Evolutionary conservation across 2,888 invertebrate species (phyloP).

Genomic region (Pegoplata infirma): DNA sequence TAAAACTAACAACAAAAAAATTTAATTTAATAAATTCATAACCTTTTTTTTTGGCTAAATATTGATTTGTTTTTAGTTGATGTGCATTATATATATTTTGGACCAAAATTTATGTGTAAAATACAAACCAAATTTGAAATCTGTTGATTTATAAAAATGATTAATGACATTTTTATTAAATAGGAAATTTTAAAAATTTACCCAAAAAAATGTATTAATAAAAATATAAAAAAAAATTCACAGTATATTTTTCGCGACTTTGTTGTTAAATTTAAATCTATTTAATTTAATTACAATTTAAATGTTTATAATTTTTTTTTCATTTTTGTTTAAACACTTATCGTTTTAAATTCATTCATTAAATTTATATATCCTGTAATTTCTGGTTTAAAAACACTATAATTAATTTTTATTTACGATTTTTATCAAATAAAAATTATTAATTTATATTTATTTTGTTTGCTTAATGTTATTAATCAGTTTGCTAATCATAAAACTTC

Average conservation of each 20-base stretch:
- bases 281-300: not conserved
- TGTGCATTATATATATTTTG: not conserved
- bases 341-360: not conserved
- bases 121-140: not conserved
- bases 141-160: constrained; percentile 4
- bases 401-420: too few species aligned
- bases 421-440: not conserved
- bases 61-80: constrained; percentile 28
- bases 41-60: constrained; percentile 27
- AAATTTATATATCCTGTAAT: not conserved
- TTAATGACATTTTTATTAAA: constrained; percentile 1
- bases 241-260: not conserved
- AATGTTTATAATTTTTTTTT: too few species aligned
- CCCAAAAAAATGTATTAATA: not conserved
- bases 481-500: not conserved
- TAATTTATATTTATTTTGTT: not conserved
- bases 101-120: not conserved
- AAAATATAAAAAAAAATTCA: not conserved
- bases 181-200: not conserved
- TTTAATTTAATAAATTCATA: not conserved
- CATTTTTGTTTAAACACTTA: not conserved
- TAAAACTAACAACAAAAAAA: not conserved
- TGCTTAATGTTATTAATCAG: not conserved
- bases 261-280: not conserved
- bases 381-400: not conserved